These are phyloP conservation scores for Thymallus thymallus DNA, from an alignment of 2,113 vertebrate species.

Conservation along the genomic window DNA sequence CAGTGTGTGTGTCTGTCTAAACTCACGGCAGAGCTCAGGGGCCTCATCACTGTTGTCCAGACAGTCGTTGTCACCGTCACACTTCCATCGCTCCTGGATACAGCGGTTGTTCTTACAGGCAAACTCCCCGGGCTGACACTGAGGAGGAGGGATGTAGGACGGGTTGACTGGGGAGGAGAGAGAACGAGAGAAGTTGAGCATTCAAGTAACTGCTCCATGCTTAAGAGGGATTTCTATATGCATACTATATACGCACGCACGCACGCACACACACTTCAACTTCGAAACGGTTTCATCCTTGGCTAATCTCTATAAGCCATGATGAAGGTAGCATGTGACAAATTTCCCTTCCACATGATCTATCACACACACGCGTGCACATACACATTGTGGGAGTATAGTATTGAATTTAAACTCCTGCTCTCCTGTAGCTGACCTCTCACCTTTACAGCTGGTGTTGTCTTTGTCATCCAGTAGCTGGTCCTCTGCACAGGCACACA, in stretches of 20 bases:
- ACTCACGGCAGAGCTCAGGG: slow-evolving; percentile 87
- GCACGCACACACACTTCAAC: too few species aligned
- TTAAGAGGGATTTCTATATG: neutral
- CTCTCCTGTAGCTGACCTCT: neutral
- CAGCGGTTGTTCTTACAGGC: slow-evolving; percentile 97
- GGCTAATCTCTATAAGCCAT: too few species aligned
- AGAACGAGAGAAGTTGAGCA: neutral
- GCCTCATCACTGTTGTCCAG: slow-evolving; percentile 96
- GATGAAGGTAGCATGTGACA: too few species aligned
- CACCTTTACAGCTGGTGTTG: slow-evolving; percentile 1
- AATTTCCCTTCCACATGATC: too few species aligned
- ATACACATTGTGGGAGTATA: neutral
- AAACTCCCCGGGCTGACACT: slow-evolving; percentile 94
- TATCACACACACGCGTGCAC: too few species aligned
- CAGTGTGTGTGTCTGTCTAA: too few species aligned
- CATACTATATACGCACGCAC: neutral
- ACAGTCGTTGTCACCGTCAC: slow-evolving; percentile 96
- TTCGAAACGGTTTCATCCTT: too few species aligned
- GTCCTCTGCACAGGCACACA: slow-evolving; percentile 94
- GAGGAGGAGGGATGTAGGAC: slow-evolving; percentile 91
- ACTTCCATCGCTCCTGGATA: slow-evolving; percentile 98
- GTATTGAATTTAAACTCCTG: too few species aligned
- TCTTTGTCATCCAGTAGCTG: slow-evolving; percentile 78
- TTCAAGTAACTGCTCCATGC: neutral
- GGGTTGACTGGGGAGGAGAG: slow-evolving; percentile 81